A percentile compares a stretch with the other conserved stretches of the same genome.
Evolutionary conservation across 2,888 invertebrate genomes (phyloP).

Genomic region (Stenodera caucasica): DNA sequence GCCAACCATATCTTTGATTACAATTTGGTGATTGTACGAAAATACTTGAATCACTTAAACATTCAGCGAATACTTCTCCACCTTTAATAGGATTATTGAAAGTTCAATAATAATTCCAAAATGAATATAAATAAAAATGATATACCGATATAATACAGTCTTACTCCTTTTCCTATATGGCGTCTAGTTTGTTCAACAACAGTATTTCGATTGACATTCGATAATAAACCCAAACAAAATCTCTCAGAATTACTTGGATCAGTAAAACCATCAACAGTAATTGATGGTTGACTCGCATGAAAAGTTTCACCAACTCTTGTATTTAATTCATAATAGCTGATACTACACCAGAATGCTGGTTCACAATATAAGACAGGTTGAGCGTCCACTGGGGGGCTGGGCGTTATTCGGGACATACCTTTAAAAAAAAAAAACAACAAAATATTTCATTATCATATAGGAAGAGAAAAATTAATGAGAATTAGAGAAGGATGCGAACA

Average conservation of each 20-base stretch:
- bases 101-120: too few relatives aligned
- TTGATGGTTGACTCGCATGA: conserved; percentile 86
- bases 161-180: conserved; percentile 83
- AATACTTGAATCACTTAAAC: conserved; percentile 94
- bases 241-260: conserved; percentile 96
- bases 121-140: too few relatives aligned
- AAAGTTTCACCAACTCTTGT: conserved; percentile 97
- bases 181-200: conserved; percentile 98
- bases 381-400: conserved; percentile 66
- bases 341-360: conserved; percentile 95
- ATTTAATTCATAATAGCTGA: conserved; percentile 97
- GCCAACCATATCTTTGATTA: conserved; percentile 97
- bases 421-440: not conserved
- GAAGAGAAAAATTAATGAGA: too few relatives aligned
- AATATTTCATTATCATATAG: too few relatives aligned
- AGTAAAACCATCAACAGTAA: conserved; percentile 98
- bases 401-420: conserved; percentile 76
- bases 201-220: conserved; percentile 98
- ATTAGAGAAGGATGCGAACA: too few relatives aligned
- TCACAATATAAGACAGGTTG: conserved; percentile 90
- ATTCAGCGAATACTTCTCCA: conserved; percentile 97
- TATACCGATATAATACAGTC: conserved; percentile 80
- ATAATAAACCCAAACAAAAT: conserved; percentile 96
- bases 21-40: conserved; percentile 99
- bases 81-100: conserved; percentile 99